phyloP scores from a whole-genome alignment of 2,797 vertebrate genomes.

The Acrossocheilus wenchowensis region DNA sequence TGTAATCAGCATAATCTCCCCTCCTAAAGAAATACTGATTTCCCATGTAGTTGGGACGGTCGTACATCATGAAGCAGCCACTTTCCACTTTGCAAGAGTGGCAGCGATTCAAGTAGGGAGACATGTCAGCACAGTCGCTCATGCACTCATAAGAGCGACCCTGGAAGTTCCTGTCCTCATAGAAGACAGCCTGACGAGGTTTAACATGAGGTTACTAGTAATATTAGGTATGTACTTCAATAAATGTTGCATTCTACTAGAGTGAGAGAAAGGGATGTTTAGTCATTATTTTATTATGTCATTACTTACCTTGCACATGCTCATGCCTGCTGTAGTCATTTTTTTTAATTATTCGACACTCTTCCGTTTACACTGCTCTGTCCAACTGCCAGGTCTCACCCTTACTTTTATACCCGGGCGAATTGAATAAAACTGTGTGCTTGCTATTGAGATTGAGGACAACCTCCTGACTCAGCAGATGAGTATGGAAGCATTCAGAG shows the following conservation, averaged over 20 bases:
- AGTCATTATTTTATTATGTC: not conserved
- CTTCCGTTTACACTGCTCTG: not conserved
- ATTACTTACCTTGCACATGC: constrained; percentile 36
- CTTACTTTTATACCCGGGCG: constrained; percentile 53
- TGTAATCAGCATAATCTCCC: constrained; percentile 71
- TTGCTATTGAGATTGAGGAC: constrained; percentile 41
- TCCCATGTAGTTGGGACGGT: constrained; percentile 68
- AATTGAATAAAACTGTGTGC: constrained; percentile 31
- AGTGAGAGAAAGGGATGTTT: not conserved
- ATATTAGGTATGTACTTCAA: not conserved
- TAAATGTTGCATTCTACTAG: not conserved
- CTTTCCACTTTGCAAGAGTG: constrained; percentile 75
- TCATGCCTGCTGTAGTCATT: constrained; percentile 35
- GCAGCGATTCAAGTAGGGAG: constrained; percentile 76
- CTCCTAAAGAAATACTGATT: constrained; percentile 67
- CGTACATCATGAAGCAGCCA: constrained; percentile 72
- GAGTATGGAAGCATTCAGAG: constrained; percentile 28
- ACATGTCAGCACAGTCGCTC: constrained; percentile 76
- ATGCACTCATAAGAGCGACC: constrained; percentile 76
- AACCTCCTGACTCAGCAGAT: constrained; percentile 56
- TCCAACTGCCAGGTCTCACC: constrained; percentile 30
- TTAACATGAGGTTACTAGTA: not conserved
- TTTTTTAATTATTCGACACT: not conserved
- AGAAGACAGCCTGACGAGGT: constrained; percentile 72
- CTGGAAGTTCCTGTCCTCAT: constrained; percentile 80